Percentiles rank a stretch among this genome's conserved stretches.
Conservation (phyloP, 1,140 invertebrate species). For the Drosophila tropicalis region DNA sequence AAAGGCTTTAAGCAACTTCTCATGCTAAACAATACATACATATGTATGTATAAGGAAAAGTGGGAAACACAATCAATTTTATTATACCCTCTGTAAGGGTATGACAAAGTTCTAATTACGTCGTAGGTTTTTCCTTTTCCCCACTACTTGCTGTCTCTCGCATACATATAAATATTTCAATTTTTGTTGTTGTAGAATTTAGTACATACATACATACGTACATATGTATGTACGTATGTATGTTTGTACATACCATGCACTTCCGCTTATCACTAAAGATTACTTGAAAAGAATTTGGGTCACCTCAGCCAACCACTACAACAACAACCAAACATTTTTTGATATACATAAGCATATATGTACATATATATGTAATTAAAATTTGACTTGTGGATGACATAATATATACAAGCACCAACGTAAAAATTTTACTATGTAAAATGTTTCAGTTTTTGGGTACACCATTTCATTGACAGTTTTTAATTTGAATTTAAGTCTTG, state of each 20-base stretch:
- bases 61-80: too few species aligned
- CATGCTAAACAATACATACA: too few species aligned
- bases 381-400: not conserved
- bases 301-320: constrained; percentile 41
- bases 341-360: not conserved
- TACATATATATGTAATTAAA: not conserved
- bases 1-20: too few species aligned
- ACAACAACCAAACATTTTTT: constrained; percentile 26
- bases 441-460: not conserved
- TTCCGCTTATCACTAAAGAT: constrained; percentile 71
- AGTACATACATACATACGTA: constrained; percentile 31
- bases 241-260: constrained; percentile 32
- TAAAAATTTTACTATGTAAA: not conserved
- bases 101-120: constrained; percentile 61
- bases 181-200: constrained; percentile 57
- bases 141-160: constrained; percentile 12
- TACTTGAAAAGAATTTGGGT: constrained; percentile 62
- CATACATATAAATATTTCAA: constrained; percentile 36
- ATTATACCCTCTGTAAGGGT: too few species aligned
- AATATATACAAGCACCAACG: not conserved
- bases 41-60: too few species aligned
- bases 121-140: constrained; percentile 50
- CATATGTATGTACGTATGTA: constrained; percentile 16
- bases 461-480: not conserved
- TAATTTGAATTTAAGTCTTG: not conserved